Percentiles rank a stretch among this genome's conserved stretches.
phyloP scores from a whole-genome alignment of 2,113 vertebrate species.

The Caranx ignobilis region DNA sequence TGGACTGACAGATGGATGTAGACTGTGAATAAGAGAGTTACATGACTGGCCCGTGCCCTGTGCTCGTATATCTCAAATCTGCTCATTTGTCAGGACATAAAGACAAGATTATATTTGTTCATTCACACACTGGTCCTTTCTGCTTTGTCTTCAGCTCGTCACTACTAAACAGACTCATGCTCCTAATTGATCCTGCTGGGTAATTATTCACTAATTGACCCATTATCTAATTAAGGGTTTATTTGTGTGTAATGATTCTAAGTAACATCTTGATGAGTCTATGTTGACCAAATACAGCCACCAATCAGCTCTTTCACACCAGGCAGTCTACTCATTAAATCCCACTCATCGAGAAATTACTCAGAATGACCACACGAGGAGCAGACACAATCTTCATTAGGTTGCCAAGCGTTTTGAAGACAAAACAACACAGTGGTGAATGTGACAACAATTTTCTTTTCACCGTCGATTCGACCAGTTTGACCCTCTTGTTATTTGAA shows the following conservation, averaged over 20 bases:
- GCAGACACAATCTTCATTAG: conserved; percentile 5
- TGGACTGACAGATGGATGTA: conserved; percentile 47
- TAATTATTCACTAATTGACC: conserved; percentile 52
- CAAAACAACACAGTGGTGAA: conserved; percentile 11
- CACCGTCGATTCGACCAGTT: not conserved
- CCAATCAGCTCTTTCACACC: conserved; percentile 17
- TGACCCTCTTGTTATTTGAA: not conserved
- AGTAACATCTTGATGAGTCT: conserved; percentile 38
- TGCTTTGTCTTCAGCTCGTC: conserved; percentile 8
- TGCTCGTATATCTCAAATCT: conserved; percentile 26
- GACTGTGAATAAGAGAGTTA: conserved; percentile 40
- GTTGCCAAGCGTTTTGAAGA: not conserved
- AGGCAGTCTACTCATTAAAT: conserved; percentile 16
- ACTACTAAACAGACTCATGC: conserved; percentile 26
- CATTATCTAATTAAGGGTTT: conserved; percentile 49
- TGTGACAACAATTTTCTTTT: conserved; percentile 19
- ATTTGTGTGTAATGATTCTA: conserved; percentile 47
- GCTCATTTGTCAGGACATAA: conserved; percentile 8
- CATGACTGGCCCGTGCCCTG: not conserved
- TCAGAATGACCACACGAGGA: conserved; percentile 18
- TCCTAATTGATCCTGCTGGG: conserved; percentile 25
- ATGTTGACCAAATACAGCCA: conserved; percentile 36
- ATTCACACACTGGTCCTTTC: conserved; percentile 15
- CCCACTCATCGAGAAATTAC: conserved; percentile 5
- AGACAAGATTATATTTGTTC: conserved; percentile 19